Base-by-base conservation (phyloP, 2,797 vertebrate genomes). In the Simalia tracyae region DNA sequence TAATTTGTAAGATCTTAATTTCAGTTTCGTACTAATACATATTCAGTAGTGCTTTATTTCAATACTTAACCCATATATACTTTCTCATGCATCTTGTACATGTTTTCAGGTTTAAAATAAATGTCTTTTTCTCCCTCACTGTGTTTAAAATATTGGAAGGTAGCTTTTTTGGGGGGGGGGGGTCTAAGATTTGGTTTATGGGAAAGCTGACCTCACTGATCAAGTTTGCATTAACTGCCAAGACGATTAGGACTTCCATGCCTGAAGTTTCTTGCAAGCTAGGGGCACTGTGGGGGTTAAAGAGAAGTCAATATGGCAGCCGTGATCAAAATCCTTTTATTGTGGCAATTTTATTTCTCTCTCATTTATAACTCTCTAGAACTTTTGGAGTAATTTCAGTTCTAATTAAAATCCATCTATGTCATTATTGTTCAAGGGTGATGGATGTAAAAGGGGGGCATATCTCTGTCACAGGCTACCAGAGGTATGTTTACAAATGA, bases 31-130 rank as follows among this genome's bases (percentile, higher is more conserved):
- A 56, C 10, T 59, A 9, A 81, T 46, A 81, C 76, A 24, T 24
- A 42, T 46, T 50, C 56, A 54, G 22, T 76, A 56, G 28, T 66
- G 68, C 36, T 92, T 92, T 91, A 57, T 88, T 88, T 63, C 54
- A 28, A 28, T 7, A 10, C 63, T 28, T 84, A 84, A 84, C 6
- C 24, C 54, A 26, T 28, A 36, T 92, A 89, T 92, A 68, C 66
- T 85, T 92, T 87, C 2, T 76, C 50, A 64, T 88, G n/a, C 64
- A 90, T 86, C 88, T 68, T 63, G 26, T 85, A 76, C 17, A n/a
- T 14, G 68, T 31, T 66, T 89, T 66, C 6, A n/a, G 26, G 15
- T 89, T 92, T 85, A 46, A 89, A 85, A 85, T n/a, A 42, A 76
- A 81, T 14, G 26, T 87, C 50, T 24, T 22, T 22, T 10, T 81